phyloP scores from a whole-genome alignment of 1,140 invertebrate species.

The Propsilocerus akamusi region DNA sequence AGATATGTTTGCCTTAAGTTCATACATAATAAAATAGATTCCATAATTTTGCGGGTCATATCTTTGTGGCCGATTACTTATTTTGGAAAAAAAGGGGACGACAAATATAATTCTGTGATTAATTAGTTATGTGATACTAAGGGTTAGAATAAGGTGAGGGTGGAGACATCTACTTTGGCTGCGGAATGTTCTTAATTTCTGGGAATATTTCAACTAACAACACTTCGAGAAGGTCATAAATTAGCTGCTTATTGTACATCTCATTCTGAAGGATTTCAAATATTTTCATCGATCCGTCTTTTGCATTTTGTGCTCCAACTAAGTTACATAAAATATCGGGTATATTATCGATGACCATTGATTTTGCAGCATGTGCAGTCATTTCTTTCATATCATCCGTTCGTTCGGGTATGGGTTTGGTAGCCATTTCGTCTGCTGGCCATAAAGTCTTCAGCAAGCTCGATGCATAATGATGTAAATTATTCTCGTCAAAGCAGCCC shows the following conservation, averaged over 20 bases:
- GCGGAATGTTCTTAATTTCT: slow-evolving; percentile 31
- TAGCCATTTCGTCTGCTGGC: slow-evolving; percentile 55
- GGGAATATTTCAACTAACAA: slow-evolving; percentile 55
- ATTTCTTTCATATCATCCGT: slow-evolving; percentile 49
- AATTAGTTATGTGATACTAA: too few species aligned
- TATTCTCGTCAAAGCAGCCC: slow-evolving; percentile 55
- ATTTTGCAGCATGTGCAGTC: slow-evolving; percentile 23
- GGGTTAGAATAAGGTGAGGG: too few species aligned
- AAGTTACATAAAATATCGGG: slow-evolving; percentile 63
- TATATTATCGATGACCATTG: slow-evolving; percentile 45
- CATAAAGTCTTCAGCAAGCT: slow-evolving; percentile 72
- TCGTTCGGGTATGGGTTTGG: slow-evolving; percentile 28
- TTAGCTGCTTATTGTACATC: slow-evolving; percentile 74
- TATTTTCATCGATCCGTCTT: slow-evolving; percentile 63
- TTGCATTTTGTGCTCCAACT: slow-evolving; percentile 67
- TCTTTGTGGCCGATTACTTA: too few species aligned
- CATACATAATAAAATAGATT: too few species aligned
- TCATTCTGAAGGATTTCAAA: slow-evolving; percentile 75
- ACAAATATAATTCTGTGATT: too few species aligned
- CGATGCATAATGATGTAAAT: slow-evolving; percentile 75
- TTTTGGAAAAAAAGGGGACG: too few species aligned
- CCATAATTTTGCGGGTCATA: too few species aligned
- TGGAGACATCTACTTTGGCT: not conserved
- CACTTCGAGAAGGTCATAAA: slow-evolving; percentile 65
- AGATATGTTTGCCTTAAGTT: too few species aligned